Evolutionary conservation across 2,888 invertebrate species (phyloP).

Genomic region (Tortricodes alternella): DNA sequence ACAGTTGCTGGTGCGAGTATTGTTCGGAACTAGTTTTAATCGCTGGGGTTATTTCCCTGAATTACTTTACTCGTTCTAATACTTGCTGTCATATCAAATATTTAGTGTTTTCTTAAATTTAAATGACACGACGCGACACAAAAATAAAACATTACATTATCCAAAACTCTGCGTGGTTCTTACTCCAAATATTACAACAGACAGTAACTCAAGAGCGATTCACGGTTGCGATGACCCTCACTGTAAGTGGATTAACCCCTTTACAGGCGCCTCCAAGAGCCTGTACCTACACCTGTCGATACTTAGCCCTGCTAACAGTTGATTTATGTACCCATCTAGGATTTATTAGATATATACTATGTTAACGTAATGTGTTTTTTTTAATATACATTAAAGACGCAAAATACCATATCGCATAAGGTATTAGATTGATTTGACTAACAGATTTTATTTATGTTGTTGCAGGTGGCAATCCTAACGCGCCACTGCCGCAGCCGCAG

Average conservation of each 20-base stretch:
- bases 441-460: conserved; percentile 50
- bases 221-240: conserved; percentile 64
- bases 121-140: too few species aligned
- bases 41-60: not conserved
- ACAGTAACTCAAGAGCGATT: conserved; percentile 49
- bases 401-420: conserved; percentile 38
- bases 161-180: too few species aligned
- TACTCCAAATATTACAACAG: not conserved
- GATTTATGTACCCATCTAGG: not conserved
- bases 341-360: too few species aligned
- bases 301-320: conserved; percentile 37
- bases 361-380: too few species aligned
- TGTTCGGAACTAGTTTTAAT: conserved; percentile 24
- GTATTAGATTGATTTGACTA: too few species aligned
- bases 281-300: conserved; percentile 45
- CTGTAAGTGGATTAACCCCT: conserved; percentile 74
- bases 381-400: conserved; percentile 37
- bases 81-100: too few species aligned
- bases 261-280: conserved; percentile 58
- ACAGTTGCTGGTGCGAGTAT: conserved; percentile 27
- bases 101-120: too few species aligned
- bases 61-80: not conserved
- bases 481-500: conserved; percentile 57
- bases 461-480: conserved; percentile 61
- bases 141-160: not conserved